phyloP scores from a whole-genome alignment of 2,888 invertebrate species.

The Polydrusus cervinus region DNA sequence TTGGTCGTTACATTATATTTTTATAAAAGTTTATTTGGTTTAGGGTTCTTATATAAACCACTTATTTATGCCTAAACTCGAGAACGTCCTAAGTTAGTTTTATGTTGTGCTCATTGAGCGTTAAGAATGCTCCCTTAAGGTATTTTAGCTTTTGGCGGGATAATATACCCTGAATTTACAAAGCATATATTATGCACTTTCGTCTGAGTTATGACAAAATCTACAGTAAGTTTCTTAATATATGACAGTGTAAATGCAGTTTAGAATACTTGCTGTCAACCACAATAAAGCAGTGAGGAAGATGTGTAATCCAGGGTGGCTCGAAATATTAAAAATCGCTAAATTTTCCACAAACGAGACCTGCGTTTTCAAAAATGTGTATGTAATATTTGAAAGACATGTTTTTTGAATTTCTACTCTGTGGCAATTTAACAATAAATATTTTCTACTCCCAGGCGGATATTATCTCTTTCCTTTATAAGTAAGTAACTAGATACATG shows the following conservation, averaged over 20 bases:
- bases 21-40: too few species aligned
- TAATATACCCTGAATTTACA: not conserved
- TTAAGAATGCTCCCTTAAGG: not conserved
- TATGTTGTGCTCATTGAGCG: conserved; percentile 2
- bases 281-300: not conserved
- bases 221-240: not conserved
- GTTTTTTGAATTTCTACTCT: too few species aligned
- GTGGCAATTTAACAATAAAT: too few species aligned
- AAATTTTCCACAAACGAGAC: too few species aligned
- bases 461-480: too few species aligned
- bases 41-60: too few species aligned
- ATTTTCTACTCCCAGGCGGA: too few species aligned
- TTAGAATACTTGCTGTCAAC: not conserved
- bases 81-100: not conserved
- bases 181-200: not conserved
- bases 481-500: too few species aligned
- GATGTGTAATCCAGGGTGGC: not conserved
- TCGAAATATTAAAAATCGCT: not conserved
- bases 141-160: not conserved
- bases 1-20: too few species aligned
- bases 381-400: too few species aligned
- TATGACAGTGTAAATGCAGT: not conserved
- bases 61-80: not conserved
- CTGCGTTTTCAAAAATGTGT: too few species aligned
- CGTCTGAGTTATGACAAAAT: not conserved